Base-by-base conservation (phyloP, 2,888 invertebrate genomes). In the Cancer borealis region DNA sequence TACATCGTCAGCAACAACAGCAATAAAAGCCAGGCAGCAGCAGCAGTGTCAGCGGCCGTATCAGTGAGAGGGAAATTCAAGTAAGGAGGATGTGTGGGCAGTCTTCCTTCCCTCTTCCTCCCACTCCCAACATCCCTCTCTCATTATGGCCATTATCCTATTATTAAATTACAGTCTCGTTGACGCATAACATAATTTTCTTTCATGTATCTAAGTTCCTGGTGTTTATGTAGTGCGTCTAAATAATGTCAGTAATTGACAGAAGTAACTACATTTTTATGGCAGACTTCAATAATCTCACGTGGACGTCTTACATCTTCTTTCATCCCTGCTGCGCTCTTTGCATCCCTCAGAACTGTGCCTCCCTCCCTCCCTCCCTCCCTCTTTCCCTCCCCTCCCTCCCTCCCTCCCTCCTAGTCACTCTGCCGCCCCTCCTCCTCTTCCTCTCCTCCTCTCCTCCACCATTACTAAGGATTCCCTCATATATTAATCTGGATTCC, bases 401-500 rank as follows among this genome's bases (percentile, higher is more conserved):
- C 73, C 14, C 54, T 14, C 14, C 54, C 54, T 54, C 54, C 54
- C 54, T 54, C 54, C 54, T 3, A 54, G 8, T 54, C 73, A 6
- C 1, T 8, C 73, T 73, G 8, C 73, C 8, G 26, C 26, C 10
- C 4, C 26, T 21, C 73, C 73, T 73, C 73, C 26, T 26, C 39
- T 2, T 39, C 39, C 2, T 2, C 39, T 39, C 39, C 39, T 60
- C 73, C n/a, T 73, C 26, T 26, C 26, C 73, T 73, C n/a, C 26
- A 1, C 26, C 73, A 73, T n/a, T 73, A 8, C n/a, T 73, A 73
- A 10, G 21, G 73, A 73, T 26, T 73, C 73, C 73, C 26, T 73
- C 39, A 84, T 17, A 84, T 84, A 84, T 84, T 84, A 84, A 84
- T 84, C 30, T 84, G 30, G 39, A 84, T 84, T 84, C 39, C 39